Base-by-base conservation (phyloP, 2,797 vertebrate species). In the Mionectes olivaceus region DNA sequence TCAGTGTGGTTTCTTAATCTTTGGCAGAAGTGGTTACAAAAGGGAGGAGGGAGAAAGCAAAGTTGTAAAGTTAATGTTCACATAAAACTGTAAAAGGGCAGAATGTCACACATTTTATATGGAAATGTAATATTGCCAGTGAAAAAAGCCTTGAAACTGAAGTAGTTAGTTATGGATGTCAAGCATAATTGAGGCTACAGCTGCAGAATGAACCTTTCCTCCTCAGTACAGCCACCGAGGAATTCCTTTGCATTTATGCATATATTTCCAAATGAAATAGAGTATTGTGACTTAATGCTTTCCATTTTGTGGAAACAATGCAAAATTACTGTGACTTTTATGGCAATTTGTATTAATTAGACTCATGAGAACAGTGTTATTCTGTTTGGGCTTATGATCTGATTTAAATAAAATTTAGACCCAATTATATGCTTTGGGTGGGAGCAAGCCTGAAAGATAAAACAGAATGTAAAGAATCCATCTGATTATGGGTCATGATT, bases 231-330 rank as follows among this genome's bases (percentile, higher is more conserved):
- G 55, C 68, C 94, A 82, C 78, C 8, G 4, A 87, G 88, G 87
- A 96, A 93, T 95, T 96, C 89, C 75, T 93, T 96, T 94, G 92
- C 92, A 87, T 97, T 78, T 92, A 90, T 96, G 94, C 77, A 90
- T 96, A 69, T 67, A 79, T 94, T 85, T 95, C 86, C 81, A 86
- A 82, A 83, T 96, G 80, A 94, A 94, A 89, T 82, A 94, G n/a
- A 61, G 73, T 85, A 61, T 92, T 96, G 83, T 79, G 49, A 90
- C 86, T 95, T 96, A 93, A 74, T 82, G 68, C 69, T 96, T 95
- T 78, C 86, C 75, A 83, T 84, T 88, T 92, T 87, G 50, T 77
- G 83, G 52, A 92, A 93, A 90, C 57, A 92, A 60, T 83, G 55
- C 39, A 59, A 71, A 79, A 92, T 59, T 44, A 80, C 70, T 69